Evolutionary conservation across 2,113 vertebrate species (phyloP), one percentile per base, ranked within the genome.

Genomic region (Ammodytes dubius): DNA sequence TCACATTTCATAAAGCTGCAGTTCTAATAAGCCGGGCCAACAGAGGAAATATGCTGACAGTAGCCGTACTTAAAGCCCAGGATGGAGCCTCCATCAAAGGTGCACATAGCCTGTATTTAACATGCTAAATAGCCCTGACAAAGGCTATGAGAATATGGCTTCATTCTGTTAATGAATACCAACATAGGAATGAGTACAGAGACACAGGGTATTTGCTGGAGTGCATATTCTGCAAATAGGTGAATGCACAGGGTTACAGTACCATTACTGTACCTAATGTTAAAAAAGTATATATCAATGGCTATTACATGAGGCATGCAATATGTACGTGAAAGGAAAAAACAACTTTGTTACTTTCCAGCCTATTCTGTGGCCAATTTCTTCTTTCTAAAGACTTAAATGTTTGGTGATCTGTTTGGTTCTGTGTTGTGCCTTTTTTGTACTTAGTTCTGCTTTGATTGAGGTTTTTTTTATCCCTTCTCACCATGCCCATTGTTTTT

Each of bases 1-100:
- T 89, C 89, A 90, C 74, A 77, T 89, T 91, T 85, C 81, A 81
- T 80, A 86, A 83, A 84, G 78, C 88, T 50, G 60, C 46, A 58
- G 83, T 50, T 81, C 50, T 73, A 91, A 91, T 85, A 72, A 89
- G 61, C 42, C 12, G 37, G 56, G 73, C 81, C 70, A 65, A 76
- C 46, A 47, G 79, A 70, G 46, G 46, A 58, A 79, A 74, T 52
- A 11, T 63, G 70, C 72, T 79, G 77, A 85, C 70, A 74, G 78
- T 8, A 37, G 60, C 50, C 45, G 43, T 46, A 7, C 46, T 76
- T 53, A 74, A 52, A 56, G 42, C 13, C 27, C 7, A 8, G 40
- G 39, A 70, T 27, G 45, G 2, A 69, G 50, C 53, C 46, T 19
- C 45, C 70, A 59, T 75, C 73, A 74, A 68, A 72, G 42, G 79